These are phyloP conservation scores for Poicephalus meyeri DNA, from an alignment of 2,113 vertebrate genomes.

Conservation along the genomic window DNA sequence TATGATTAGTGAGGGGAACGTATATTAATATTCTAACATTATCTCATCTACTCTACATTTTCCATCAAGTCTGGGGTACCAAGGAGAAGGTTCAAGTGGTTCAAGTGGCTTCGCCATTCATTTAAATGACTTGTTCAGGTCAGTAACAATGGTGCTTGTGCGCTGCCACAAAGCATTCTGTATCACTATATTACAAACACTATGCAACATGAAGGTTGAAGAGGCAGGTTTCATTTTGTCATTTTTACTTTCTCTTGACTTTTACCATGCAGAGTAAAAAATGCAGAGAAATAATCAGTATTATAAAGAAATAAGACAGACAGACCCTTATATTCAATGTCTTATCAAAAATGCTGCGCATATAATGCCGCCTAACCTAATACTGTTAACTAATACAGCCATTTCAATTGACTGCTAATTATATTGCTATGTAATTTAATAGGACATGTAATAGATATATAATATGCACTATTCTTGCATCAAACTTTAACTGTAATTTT, in stretches of 20 bases:
- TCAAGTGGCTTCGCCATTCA: background rate
- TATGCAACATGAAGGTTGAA: background rate
- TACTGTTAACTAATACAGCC: background rate
- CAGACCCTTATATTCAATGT: background rate
- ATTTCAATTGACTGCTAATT: background rate
- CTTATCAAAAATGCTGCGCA: background rate
- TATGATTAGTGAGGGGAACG: fast-evolving
- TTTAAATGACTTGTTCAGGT: background rate
- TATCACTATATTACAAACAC: background rate
- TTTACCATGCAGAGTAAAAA: background rate
- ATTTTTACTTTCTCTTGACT: background rate
- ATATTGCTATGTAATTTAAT: background rate
- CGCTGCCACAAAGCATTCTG: background rate
- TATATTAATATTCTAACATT: background rate
- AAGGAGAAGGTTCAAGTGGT: background rate
- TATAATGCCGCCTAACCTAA: background rate
- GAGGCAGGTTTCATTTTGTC: background rate
- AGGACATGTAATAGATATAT: background rate
- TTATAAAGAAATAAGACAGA: background rate
- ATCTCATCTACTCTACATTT: background rate
- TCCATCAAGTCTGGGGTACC: background rate
- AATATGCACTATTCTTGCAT: background rate
- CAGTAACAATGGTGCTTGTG: background rate
- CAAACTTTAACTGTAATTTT: background rate
- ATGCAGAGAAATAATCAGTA: background rate